Evolutionary conservation across 2,888 invertebrate genomes (phyloP).

Genomic region (Brachypterus glaber): DNA sequence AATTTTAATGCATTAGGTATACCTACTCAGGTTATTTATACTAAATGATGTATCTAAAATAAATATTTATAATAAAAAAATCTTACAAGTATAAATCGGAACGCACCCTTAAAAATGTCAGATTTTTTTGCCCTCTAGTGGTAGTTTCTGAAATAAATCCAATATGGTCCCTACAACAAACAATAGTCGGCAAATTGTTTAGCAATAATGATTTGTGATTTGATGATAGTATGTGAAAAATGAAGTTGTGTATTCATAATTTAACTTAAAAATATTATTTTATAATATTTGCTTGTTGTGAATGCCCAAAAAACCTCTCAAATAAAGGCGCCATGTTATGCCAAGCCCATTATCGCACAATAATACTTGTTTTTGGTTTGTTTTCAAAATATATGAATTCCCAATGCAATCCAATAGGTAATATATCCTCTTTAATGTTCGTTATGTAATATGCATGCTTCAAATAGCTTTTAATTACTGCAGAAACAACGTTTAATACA

Average conservation of each 20-base stretch:
- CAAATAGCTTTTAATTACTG: no score
- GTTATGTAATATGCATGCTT: not conserved
- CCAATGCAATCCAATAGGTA: slow-evolving; percentile 34
- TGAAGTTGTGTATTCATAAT: slow-evolving; percentile 24
- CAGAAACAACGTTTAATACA: no score
- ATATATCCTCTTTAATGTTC: slow-evolving; percentile 9
- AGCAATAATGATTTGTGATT: slow-evolving; percentile 26
- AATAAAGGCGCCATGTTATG: slow-evolving; percentile 38
- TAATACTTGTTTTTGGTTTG: slow-evolving; percentile 31
- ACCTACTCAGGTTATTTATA: no score
- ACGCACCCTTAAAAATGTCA: no score
- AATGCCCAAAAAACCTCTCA: slow-evolving; percentile 22
- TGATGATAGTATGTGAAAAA: slow-evolving; percentile 26
- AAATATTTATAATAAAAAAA: no score
- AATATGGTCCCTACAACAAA: slow-evolving; percentile 32
- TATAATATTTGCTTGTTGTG: slow-evolving; percentile 21
- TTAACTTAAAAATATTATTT: slow-evolving; percentile 25
- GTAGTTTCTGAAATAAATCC: slow-evolving; percentile 17
- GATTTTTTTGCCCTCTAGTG: slow-evolving; percentile 14
- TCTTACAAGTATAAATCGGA: no score
- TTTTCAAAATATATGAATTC: slow-evolving; percentile 27
- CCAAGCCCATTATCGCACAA: slow-evolving; percentile 39
- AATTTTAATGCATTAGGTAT: no score
- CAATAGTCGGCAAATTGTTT: slow-evolving; percentile 32
- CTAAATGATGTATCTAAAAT: no score